Conservation (phyloP, 2,888 invertebrate species). For the Orthonevra nobilis region DNA sequence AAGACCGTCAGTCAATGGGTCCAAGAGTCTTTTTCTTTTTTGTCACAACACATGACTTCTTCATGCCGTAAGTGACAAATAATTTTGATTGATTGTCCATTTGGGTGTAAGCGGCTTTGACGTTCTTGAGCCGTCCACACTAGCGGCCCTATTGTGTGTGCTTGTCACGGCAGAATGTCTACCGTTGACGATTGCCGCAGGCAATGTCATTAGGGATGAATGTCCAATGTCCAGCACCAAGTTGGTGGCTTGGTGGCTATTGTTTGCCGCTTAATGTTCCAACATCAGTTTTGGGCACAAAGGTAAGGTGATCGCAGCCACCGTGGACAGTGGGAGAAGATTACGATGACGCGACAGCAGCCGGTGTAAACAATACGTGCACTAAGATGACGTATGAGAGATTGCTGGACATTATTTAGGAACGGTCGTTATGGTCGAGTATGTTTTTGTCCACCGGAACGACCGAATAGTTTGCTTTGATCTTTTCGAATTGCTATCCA, state of each 20-base stretch:
- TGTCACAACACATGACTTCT: constrained; percentile 70
- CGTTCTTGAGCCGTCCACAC: constrained; percentile 64
- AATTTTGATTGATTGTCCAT: constrained; percentile 64
- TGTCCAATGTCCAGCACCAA: constrained; percentile 52
- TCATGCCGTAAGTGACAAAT: constrained; percentile 66
- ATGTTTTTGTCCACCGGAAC: constrained; percentile 49
- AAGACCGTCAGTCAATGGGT: no score
- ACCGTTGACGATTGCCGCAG: constrained; percentile 54
- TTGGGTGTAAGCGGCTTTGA: constrained; percentile 60
- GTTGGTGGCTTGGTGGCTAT: constrained; percentile 30
- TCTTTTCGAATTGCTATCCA: constrained; percentile 52
- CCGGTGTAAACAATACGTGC: constrained; percentile 61
- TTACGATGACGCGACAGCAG: constrained; percentile 45
- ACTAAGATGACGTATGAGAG: constrained; percentile 63
- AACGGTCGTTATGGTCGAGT: constrained; percentile 43
- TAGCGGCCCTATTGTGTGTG: constrained; percentile 51
- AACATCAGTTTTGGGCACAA: constrained; percentile 10
- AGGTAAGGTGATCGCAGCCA: constrained; percentile 24
- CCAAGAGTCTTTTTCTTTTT: constrained; percentile 16
- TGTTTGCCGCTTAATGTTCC: constrained; percentile 44
- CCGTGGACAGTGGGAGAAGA: constrained; percentile 55
- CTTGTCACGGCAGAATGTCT: constrained; percentile 65
- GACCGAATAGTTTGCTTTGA: constrained; percentile 53
- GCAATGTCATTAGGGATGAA: constrained; percentile 66
- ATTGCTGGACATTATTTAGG: constrained; percentile 56